phyloP scores from a whole-genome alignment of 2,888 invertebrate genomes.

The Chrysopilus asiliformis region DNA sequence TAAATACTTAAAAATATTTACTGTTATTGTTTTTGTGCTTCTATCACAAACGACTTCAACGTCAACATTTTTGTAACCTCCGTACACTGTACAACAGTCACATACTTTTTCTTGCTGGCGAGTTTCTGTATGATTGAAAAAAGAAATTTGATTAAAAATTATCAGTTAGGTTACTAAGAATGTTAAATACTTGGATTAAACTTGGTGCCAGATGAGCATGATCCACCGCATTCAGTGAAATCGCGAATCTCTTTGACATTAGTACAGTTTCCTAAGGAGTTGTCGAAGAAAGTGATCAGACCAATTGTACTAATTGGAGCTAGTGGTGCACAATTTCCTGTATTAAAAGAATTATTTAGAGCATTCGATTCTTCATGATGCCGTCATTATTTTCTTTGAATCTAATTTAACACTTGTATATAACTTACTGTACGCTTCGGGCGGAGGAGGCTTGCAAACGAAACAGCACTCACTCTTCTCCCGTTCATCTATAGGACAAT shows the following conservation, averaged over 20 bases:
- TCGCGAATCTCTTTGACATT: constrained; percentile 46
- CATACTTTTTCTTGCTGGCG: background rate
- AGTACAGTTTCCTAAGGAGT: constrained; percentile 46
- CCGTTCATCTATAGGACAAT: constrained; percentile 43
- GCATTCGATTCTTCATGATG: too few relatives aligned
- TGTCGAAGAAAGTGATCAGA: constrained; percentile 38
- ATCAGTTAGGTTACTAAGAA: too few relatives aligned
- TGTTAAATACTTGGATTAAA: constrained; percentile 51
- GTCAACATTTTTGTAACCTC: too few relatives aligned
- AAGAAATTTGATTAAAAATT: too few relatives aligned
- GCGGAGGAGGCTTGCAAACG: constrained; percentile 45
- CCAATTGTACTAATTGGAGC: constrained; percentile 47
- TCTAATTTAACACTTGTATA: background rate
- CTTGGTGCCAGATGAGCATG: constrained; percentile 54
- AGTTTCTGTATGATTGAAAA: too few relatives aligned
- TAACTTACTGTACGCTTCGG: constrained; percentile 37
- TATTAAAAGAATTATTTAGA: too few relatives aligned
- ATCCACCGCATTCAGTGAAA: constrained; percentile 57
- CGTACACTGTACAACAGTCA: background rate
- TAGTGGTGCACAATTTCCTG: too few relatives aligned
- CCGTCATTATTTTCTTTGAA: too few relatives aligned
- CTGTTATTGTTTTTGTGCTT: too few relatives aligned
- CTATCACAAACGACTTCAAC: too few relatives aligned
- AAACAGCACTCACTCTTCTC: constrained; percentile 55
- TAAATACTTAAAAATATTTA: too few relatives aligned